Percentiles rank a stretch among this genome's conserved stretches.
Evolutionary conservation across 37 sponge, comb jelly and placozoan genomes (phyloP).

Genomic region (Aplysina aerophoba): DNA sequence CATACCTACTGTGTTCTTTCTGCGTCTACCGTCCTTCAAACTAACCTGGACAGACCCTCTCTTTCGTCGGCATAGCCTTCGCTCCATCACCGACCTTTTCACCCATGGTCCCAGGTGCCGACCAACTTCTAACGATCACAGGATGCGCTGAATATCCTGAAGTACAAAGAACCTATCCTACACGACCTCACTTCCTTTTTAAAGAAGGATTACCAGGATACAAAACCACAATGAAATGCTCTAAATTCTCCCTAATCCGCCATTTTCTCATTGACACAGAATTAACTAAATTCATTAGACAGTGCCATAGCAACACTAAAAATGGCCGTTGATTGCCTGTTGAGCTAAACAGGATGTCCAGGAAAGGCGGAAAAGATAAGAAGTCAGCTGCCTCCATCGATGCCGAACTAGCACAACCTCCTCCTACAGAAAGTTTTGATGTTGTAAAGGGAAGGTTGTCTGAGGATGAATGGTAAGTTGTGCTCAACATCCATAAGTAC

Average conservation of each 20-base stretch:
- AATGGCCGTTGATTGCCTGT: neutral
- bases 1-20: no score
- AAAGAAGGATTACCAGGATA: slow-evolving; percentile 5
- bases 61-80: neutral
- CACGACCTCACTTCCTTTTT: slow-evolving; percentile 18
- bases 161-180: neutral
- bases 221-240: slow-evolving; percentile 7
- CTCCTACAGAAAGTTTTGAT: neutral
- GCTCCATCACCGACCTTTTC: neutral
- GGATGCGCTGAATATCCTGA: neutral
- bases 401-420: neutral
- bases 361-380: slow-evolving; percentile 12
- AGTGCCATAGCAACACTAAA: slow-evolving; percentile 9
- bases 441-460: slow-evolving; percentile 9
- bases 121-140: neutral
- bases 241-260: neutral
- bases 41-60: slow-evolving; percentile 11
- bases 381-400: neutral
- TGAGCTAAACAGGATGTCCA: neutral
- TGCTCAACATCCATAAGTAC: neutral
- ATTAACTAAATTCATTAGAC: slow-evolving; percentile 18
- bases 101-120: neutral
- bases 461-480: slow-evolving; percentile 15
- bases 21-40: no score
- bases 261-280: neutral